These are phyloP conservation scores for Thymelicus lineola DNA, from an alignment of 2,888 invertebrate species.

Conservation along the genomic window DNA sequence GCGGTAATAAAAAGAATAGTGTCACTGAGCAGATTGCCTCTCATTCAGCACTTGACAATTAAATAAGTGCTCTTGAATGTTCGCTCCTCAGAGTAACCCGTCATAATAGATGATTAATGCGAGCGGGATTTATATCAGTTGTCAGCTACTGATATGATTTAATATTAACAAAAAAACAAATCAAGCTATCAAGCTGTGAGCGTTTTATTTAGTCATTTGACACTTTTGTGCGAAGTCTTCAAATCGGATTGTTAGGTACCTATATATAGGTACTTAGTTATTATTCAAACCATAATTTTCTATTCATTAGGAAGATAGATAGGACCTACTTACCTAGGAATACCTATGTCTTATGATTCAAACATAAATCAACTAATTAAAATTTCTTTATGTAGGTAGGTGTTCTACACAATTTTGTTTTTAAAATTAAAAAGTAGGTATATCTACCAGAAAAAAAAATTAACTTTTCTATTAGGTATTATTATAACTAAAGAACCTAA, in stretches of 20 bases:
- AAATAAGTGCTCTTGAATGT: slow-evolving; percentile 79
- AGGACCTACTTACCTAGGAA: no score
- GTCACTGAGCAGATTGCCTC: slow-evolving; percentile 82
- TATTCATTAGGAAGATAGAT: no score
- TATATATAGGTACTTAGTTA: no score
- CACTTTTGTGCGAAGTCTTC: slow-evolving; percentile 1
- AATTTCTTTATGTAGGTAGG: no score
- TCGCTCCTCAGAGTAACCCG: slow-evolving; percentile 69
- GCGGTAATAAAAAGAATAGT: slow-evolving; percentile 79
- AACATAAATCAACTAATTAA: no score
- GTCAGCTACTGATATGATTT: slow-evolving; percentile 81
- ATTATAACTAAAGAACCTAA: not conserved
- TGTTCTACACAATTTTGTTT: no score
- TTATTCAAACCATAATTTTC: no score
- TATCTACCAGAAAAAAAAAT: no score
- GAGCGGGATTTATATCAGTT: slow-evolving; percentile 69
- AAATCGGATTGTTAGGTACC: not conserved
- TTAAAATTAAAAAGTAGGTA: no score
- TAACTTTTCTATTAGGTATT: no score
- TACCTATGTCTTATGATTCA: no score
- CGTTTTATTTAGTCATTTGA: slow-evolving; percentile 26
- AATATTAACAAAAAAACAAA: slow-evolving; percentile 34
- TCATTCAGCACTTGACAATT: slow-evolving; percentile 82
- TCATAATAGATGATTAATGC: slow-evolving; percentile 80
- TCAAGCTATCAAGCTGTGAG: not conserved